A percentile compares a stretch with the other conserved stretches of the same genome.
Evolutionary conservation across 2,888 invertebrate genomes (phyloP).

Genomic region (Xanthia togata): DNA sequence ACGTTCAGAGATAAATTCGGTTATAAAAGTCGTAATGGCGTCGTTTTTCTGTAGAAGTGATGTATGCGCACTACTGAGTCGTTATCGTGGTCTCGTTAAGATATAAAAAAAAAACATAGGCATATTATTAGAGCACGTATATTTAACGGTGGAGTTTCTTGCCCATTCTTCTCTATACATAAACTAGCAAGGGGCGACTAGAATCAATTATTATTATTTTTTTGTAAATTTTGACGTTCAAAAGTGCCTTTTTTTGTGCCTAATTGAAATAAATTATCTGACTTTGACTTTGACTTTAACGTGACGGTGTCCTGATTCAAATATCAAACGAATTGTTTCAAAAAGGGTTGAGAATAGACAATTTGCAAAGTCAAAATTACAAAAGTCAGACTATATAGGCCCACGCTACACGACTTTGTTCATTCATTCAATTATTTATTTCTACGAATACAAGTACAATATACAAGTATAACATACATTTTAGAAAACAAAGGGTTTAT

Average conservation of each 20-base stretch:
- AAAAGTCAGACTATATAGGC: neutral
- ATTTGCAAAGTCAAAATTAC: neutral
- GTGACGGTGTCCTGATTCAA: neutral
- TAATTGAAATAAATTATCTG: no score
- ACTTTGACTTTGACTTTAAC: no score
- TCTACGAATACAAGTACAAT: neutral
- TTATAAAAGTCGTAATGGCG: conserved; percentile 16
- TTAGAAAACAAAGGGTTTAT: neutral
- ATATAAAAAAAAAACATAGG: neutral
- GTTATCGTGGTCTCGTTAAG: conserved; percentile 12
- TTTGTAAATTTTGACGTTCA: no score
- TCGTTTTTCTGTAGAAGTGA: conserved; percentile 14
- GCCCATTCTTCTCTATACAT: no score
- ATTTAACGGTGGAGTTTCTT: no score
- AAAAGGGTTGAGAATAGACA: neutral
- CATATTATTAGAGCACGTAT: conserved; percentile 8
- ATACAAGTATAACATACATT: no score
- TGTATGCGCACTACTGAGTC: conserved; percentile 21
- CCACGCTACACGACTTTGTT: neutral
- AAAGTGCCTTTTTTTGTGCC: no score
- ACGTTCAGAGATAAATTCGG: conserved; percentile 19
- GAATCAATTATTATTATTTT: no score
- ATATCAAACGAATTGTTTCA: neutral
- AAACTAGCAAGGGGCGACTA: no score
- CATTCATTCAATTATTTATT: neutral